A percentile compares a stretch with the other conserved stretches of the same genome.
phyloP scores from a whole-genome alignment of 2,113 vertebrate genomes.

The Rhombomys opimus region DNA sequence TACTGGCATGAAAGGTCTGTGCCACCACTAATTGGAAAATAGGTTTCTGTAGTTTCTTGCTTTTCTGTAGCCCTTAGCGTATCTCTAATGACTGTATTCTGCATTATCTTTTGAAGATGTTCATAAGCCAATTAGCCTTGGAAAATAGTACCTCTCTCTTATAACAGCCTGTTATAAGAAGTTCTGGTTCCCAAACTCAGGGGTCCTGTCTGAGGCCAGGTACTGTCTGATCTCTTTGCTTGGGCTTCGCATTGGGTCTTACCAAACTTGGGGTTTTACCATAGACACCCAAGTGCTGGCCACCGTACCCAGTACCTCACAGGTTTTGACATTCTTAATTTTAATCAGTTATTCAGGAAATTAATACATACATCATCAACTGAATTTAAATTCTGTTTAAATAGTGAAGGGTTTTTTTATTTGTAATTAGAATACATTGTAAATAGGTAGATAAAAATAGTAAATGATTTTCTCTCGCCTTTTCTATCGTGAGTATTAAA shows the following conservation, averaged over 20 bases:
- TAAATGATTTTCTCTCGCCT: background rate
- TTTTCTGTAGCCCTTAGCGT: slow-evolving; percentile 7
- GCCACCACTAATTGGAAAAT: background rate
- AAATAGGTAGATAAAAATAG: slow-evolving; percentile 11
- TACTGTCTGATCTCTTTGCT: background rate
- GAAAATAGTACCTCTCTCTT: background rate
- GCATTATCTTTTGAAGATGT: background rate
- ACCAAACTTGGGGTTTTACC: background rate
- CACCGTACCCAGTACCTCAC: background rate
- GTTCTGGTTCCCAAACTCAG: background rate
- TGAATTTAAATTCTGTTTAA: slow-evolving; percentile 45
- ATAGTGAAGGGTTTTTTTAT: slow-evolving; percentile 25
- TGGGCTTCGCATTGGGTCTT: background rate
- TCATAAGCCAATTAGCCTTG: slow-evolving; percentile 1
- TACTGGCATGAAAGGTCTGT: no score
- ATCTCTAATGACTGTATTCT: slow-evolving; percentile 1
- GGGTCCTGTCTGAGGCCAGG: background rate
- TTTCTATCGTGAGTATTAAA: slow-evolving; percentile 16
- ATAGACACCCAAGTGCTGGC: background rate
- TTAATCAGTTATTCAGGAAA: background rate
- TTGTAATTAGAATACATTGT: background rate
- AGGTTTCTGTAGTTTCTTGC: background rate
- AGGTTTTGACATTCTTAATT: slow-evolving; percentile 14
- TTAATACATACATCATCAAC: background rate
- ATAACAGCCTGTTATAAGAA: background rate